Evolutionary conservation across 2,113 vertebrate species (phyloP).

Genomic region (Tamias sibiricus): DNA sequence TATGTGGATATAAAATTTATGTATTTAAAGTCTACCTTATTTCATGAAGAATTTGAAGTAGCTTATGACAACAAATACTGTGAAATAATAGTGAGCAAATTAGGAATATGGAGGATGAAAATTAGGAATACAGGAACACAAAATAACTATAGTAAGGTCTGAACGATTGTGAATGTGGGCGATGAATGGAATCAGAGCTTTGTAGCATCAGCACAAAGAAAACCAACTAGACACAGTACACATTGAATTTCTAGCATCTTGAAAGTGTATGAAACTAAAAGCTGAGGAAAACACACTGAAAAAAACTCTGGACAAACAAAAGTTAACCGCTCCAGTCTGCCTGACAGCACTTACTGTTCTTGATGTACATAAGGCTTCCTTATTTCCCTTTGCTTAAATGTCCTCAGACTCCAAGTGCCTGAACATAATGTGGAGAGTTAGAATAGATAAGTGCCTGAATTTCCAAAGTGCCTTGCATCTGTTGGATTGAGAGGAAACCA

Average conservation of each 20-base stretch:
- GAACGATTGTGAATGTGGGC: neutral
- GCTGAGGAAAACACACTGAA: neutral
- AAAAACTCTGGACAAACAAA: neutral
- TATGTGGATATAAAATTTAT: neutral
- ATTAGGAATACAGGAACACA: neutral
- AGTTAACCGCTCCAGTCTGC: neutral
- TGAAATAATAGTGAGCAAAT: neutral
- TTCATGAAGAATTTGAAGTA: neutral
- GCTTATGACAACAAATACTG: neutral
- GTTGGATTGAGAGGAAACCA: neutral
- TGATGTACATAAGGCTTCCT: neutral
- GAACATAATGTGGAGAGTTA: neutral
- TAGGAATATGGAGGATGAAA: neutral
- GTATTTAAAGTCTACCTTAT: neutral
- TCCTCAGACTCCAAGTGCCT: constrained; percentile 17
- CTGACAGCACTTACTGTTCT: neutral
- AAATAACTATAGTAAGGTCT: neutral
- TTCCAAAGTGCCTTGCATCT: neutral
- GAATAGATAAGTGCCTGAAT: neutral
- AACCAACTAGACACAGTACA: neutral
- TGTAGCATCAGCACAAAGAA: neutral
- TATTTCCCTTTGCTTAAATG: constrained; percentile 22
- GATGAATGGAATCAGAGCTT: neutral
- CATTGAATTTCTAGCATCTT: neutral
- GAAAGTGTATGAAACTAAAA: neutral